Percentiles rank a stretch among this genome's conserved stretches.
Evolutionary conservation across 2,113 vertebrate genomes (phyloP).

Genomic region (Poeciliopsis occidentalis): DNA sequence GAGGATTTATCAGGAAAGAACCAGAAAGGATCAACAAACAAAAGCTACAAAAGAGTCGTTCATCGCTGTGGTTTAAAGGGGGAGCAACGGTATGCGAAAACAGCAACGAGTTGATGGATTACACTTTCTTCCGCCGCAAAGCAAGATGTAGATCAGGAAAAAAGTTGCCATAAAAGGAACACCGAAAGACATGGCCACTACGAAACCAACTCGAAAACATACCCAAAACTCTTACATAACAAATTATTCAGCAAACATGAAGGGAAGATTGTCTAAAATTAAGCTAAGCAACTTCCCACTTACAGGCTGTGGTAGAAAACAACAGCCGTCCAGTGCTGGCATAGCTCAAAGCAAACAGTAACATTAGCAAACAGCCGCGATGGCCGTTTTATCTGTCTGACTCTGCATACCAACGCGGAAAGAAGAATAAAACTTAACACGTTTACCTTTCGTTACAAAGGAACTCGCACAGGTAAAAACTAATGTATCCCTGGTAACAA

Average conservation of each 20-base stretch:
- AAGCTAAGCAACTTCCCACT: constrained; percentile 40
- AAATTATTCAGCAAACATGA: not conserved
- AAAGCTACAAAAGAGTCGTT: constrained; percentile 5
- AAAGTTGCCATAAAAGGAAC: constrained; percentile 43
- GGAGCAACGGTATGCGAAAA: constrained; percentile 22
- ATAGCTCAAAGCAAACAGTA: constrained; percentile 61
- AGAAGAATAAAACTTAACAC: not conserved
- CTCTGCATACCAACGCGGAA: constrained; percentile 35
- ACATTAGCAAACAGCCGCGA: constrained; percentile 62
- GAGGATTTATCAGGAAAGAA: constrained; percentile 3
- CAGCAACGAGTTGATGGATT: constrained; percentile 13
- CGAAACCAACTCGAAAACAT: constrained; percentile 5
- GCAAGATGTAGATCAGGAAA: constrained; percentile 30
- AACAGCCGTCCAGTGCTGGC: constrained; percentile 54
- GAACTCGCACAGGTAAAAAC: not conserved
- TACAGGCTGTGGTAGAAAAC: constrained; percentile 56
- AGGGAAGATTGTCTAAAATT: not conserved
- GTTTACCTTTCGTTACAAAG: not conserved
- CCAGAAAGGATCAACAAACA: not conserved
- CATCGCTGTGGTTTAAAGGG: not conserved
- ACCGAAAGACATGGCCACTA: constrained; percentile 3
- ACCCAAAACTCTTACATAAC: not conserved
- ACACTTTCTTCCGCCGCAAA: constrained; percentile 22
- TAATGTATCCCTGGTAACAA: constrained; percentile 5
- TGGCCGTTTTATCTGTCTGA: constrained; percentile 47